A percentile compares a stretch with the other conserved stretches of the same genome.
These are phyloP conservation scores for Caracal caracal DNA, from an alignment of 2,113 vertebrate genomes.

Conservation along the genomic window DNA sequence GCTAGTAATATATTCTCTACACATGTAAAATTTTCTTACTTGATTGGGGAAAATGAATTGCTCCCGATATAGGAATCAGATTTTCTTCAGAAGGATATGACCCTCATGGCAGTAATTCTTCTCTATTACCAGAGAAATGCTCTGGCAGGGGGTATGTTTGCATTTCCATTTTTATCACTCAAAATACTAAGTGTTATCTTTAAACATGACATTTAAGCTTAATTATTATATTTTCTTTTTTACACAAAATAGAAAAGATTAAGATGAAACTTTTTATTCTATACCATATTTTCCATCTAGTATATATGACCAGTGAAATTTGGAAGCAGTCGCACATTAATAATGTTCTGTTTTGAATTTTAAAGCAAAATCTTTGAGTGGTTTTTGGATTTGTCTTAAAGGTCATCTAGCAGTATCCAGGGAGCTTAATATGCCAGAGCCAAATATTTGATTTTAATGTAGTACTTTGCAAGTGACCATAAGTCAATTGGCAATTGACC, in stretches of 20 bases:
- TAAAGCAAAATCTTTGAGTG: not conserved
- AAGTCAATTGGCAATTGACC: not conserved
- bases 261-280: not conserved
- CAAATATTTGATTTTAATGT: not conserved
- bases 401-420: not conserved
- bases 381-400: constrained; percentile 25
- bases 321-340: not conserved
- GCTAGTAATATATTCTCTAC: constrained; percentile 56
- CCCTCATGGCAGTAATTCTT: not conserved
- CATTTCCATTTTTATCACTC: constrained; percentile 56
- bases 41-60: constrained; percentile 75
- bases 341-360: not conserved
- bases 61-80: constrained; percentile 69
- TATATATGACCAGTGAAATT: not conserved
- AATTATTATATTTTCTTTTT: constrained; percentile 18
- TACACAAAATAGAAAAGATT: not conserved
- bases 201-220: not conserved
- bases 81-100: constrained; percentile 1
- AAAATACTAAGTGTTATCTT: constrained; percentile 18
- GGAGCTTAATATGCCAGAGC: not conserved
- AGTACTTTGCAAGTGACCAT: not conserved
- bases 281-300: not conserved
- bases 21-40: constrained; percentile 74
- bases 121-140: constrained; percentile 48
- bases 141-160: constrained; percentile 54